These are phyloP conservation scores for Zoroaster sp. DNA, from an alignment of 53 echinoderm and acorn worm species.

Conservation along the genomic window DNA sequence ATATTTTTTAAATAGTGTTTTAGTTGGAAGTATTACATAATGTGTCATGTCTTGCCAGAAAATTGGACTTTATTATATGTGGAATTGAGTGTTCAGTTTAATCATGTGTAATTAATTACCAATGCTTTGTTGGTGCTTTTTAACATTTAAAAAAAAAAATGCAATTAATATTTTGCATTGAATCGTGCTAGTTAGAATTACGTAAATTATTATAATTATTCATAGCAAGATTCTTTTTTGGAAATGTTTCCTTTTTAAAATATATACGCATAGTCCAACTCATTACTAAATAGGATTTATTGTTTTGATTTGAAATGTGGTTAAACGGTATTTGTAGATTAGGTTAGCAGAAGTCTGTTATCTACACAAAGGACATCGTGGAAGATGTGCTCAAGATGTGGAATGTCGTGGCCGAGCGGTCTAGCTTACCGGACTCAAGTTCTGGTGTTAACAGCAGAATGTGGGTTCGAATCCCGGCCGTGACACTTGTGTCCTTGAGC, in stretches of 20 bases:
- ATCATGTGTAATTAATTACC: neutral
- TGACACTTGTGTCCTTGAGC: no score
- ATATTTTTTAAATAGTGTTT: neutral
- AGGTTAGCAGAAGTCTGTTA: no score
- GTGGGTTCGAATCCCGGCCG: no score
- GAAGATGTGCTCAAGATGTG: no score
- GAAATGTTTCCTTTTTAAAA: neutral
- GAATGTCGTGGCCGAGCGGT: no score
- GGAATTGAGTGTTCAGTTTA: neutral
- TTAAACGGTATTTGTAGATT: no score
- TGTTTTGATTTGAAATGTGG: neutral
- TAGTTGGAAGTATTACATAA: neutral
- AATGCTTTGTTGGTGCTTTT: constrained; percentile 40
- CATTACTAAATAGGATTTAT: neutral
- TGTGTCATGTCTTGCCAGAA: constrained; percentile 32
- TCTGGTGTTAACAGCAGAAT: no score
- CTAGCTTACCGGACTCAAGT: no score
- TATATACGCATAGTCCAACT: neutral
- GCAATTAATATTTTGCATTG: neutral
- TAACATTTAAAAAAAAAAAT: neutral
- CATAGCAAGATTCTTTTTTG: no score
- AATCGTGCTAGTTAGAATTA: constrained; percentile 9
- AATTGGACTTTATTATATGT: neutral
- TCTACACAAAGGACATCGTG: no score
- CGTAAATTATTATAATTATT: no score